A percentile compares a stretch with the other conserved stretches of the same genome.
Evolutionary conservation across 2,797 vertebrate species (phyloP).

Genomic region (Nannoperca australis): DNA sequence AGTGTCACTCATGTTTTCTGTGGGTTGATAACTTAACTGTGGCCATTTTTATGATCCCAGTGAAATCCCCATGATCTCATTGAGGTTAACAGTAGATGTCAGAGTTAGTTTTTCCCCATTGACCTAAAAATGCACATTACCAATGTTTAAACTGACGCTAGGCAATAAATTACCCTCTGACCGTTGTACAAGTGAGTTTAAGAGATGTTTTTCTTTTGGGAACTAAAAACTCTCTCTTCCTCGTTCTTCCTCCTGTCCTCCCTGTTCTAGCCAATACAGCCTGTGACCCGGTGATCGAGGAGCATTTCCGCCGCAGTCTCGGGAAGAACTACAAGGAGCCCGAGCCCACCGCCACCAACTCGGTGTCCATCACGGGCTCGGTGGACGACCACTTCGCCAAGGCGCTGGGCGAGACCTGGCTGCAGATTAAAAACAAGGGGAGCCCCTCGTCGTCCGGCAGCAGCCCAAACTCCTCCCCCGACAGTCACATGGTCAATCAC

Average conservation of each 20-base stretch:
- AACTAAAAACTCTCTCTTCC: neutral
- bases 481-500: constrained; percentile 94
- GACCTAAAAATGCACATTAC: constrained; percentile 48
- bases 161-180: constrained; percentile 45
- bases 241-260: neutral
- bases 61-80: constrained; percentile 68
- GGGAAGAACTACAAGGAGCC: constrained; percentile 99
- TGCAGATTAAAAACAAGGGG: constrained; percentile 96
- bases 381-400: constrained; percentile 99
- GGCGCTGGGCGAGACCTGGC: constrained; percentile 97
- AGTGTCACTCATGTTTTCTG: constrained; percentile 57
- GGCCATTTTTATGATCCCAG: constrained; percentile 62
- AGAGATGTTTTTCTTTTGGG: constrained; percentile 36
- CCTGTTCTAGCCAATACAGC: constrained; percentile 83
- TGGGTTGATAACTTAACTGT: constrained; percentile 59
- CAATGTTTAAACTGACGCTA: constrained; percentile 33
- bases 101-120: constrained; percentile 45
- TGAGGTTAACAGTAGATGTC: constrained; percentile 65
- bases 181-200: constrained; percentile 34
- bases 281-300: constrained; percentile 97
- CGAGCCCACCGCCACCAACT: constrained; percentile 93
- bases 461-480: constrained; percentile 94
- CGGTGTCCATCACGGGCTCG: constrained; percentile 97
- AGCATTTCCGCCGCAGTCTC: constrained; percentile 97
- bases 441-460: constrained; percentile 90